These are phyloP conservation scores for Rhingia rostrata DNA, from an alignment of 2,888 invertebrate genomes.

Conservation along the genomic window DNA sequence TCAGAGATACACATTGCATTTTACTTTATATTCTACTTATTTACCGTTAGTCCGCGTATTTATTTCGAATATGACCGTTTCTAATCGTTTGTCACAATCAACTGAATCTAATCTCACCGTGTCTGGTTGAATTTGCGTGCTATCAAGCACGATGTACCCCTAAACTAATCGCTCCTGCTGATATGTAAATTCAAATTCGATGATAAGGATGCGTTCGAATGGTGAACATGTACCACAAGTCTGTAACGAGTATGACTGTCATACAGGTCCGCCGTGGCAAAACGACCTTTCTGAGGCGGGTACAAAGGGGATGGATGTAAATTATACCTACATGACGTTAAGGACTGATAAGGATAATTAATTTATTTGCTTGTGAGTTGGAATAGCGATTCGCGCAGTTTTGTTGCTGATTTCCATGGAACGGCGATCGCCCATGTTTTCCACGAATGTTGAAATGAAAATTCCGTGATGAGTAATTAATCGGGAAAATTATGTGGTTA, in stretches of 20 bases:
- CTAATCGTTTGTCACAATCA: conserved; percentile 9
- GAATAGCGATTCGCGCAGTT: background rate
- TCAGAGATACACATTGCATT: conserved; percentile 55
- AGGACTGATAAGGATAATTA: conserved; percentile 21
- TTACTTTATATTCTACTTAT: conserved; percentile 1
- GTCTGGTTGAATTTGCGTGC: background rate
- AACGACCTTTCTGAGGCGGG: background rate
- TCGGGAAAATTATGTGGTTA: background rate
- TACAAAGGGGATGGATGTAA: background rate
- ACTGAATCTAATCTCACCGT: conserved; percentile 41
- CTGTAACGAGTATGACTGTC: background rate
- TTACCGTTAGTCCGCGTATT: background rate
- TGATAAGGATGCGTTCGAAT: conserved; percentile 30
- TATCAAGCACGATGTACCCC: conserved; percentile 19
- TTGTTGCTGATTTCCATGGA: background rate
- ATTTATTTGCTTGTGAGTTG: conserved; percentile 1
- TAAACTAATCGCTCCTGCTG: background rate
- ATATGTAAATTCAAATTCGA: conserved; percentile 39
- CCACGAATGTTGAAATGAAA: background rate
- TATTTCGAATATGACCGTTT: conserved; percentile 13
- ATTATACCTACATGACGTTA: background rate
- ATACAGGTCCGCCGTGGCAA: background rate
- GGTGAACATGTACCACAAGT: background rate
- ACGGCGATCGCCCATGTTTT: conserved; percentile 2
- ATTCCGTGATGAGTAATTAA: background rate